phyloP scores from a whole-genome alignment of 37 sponge, comb jelly and placozoan species.

The Beroe ovata region DNA sequence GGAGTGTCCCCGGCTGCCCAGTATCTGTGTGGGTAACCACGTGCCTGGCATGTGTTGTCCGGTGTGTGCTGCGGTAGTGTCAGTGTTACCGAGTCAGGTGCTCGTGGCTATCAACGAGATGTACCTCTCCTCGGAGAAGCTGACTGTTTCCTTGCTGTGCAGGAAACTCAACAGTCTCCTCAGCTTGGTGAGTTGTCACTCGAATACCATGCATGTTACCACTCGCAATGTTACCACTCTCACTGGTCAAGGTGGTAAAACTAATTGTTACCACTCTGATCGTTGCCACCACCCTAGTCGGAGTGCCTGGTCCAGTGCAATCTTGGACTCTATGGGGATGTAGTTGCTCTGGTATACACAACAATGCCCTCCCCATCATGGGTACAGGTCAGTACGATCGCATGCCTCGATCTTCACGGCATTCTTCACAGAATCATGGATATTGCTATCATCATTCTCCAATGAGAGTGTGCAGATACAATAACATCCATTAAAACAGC shows the following conservation, averaged over 20 bases:
- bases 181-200: constrained; percentile 36
- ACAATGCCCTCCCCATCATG: constrained; percentile 12
- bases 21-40: constrained; percentile 21
- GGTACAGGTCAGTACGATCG: constrained; percentile 41
- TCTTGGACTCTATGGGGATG: constrained; percentile 16
- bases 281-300: too few species aligned
- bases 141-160: constrained; percentile 28
- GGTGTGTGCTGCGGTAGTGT: constrained; percentile 24
- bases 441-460: too few species aligned
- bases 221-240: too few species aligned
- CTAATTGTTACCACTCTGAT: too few species aligned
- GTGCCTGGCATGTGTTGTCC: constrained; percentile 50
- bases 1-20: not conserved
- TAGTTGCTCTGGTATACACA: constrained; percentile 14
- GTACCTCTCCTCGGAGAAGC: constrained; percentile 45
- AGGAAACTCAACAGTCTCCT: constrained; percentile 15
- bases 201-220: too few species aligned
- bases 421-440: too few species aligned
- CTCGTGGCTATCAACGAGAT: constrained; percentile 38
- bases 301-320: constrained; percentile 53
- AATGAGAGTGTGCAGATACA: too few species aligned
- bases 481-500: too few species aligned
- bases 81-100: constrained; percentile 19
- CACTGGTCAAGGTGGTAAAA: too few species aligned
- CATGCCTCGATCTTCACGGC: too few species aligned